Conservation (phyloP, 2,888 invertebrate genomes). For the Thumatha senex region DNA sequence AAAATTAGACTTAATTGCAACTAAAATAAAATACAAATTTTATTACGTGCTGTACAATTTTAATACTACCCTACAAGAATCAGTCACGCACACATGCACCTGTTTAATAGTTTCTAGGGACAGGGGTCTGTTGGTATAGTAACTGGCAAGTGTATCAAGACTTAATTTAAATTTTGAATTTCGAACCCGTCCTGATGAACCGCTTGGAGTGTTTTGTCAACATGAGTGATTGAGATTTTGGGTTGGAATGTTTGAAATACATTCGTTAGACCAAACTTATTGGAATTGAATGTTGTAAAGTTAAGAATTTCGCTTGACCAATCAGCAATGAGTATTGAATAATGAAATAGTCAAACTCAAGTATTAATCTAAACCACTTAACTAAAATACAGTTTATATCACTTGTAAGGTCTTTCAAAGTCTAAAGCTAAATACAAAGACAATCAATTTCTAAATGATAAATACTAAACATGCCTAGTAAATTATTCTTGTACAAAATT, state of each 20-base stretch:
- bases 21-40: constrained; percentile 2
- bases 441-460: no score
- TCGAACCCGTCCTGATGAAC: constrained; percentile 35
- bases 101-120: constrained; percentile 49
- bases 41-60: not conserved
- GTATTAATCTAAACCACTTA: no score
- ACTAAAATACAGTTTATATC: no score
- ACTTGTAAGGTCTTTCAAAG: no score
- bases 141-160: constrained; percentile 47
- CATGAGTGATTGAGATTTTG: constrained; percentile 23
- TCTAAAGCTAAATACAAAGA: no score
- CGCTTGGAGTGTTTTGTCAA: constrained; percentile 45
- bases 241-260: constrained; percentile 13
- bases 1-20: not conserved
- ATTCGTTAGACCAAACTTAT: constrained; percentile 18
- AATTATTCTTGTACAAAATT: no score
- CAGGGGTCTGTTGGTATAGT: constrained; percentile 27
- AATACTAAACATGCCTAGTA: no score
- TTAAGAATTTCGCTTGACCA: not conserved
- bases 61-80: constrained; percentile 37
- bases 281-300: constrained; percentile 2
- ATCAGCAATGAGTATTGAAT: constrained; percentile 5
- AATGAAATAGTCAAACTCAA: not conserved
- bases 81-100: constrained; percentile 69
- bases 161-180: constrained; percentile 56